Percentiles rank a stretch among this genome's conserved stretches.
Conservation (phyloP, 2,113 vertebrate genomes). For the Drymodes brunneopygia region DNA sequence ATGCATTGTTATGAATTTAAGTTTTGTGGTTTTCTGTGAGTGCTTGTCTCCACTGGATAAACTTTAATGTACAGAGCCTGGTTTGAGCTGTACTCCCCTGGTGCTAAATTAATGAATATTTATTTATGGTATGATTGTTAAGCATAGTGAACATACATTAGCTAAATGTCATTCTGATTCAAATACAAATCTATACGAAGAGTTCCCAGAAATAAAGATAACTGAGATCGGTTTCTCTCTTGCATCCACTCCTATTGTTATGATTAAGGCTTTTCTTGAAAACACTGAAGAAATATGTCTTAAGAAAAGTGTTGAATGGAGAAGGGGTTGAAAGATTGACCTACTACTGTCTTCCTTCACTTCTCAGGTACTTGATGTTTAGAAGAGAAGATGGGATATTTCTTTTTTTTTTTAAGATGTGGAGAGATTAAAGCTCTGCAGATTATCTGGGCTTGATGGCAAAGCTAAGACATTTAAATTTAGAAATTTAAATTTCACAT, state of each 20-base stretch:
- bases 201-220: neutral
- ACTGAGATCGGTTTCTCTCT: neutral
- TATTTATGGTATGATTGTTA: neutral
- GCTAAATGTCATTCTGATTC: neutral
- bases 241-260: neutral
- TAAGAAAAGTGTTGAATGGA: neutral
- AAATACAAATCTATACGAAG: neutral
- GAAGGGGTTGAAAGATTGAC: neutral
- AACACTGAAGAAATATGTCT: neutral
- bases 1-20: neutral
- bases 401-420: neutral
- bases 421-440: neutral
- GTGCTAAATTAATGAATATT: neutral
- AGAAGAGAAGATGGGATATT: neutral
- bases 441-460: neutral
- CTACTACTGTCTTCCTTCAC: neutral
- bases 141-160: neutral
- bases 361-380: neutral
- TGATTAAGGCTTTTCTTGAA: neutral
- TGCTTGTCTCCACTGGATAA: neutral
- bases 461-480: neutral
- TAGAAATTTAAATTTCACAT: neutral
- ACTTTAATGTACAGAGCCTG: neutral
- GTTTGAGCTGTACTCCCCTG: neutral
- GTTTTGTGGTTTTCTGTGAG: neutral